Evolutionary conservation across 2,113 vertebrate species (phyloP).

Genomic region (Indri indri): DNA sequence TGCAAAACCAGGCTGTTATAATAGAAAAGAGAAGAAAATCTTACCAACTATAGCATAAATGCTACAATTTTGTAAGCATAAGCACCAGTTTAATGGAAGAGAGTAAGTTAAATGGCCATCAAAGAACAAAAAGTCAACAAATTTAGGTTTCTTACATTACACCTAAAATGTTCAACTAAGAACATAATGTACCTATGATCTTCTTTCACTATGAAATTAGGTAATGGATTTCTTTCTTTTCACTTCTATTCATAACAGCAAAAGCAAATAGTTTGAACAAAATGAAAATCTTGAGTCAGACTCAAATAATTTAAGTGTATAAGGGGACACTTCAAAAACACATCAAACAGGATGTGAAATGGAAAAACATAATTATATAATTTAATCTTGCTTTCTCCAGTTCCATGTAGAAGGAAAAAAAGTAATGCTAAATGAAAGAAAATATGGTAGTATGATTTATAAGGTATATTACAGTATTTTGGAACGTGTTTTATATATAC

Average conservation of each 20-base stretch:
- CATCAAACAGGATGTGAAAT: background rate
- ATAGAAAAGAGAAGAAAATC: constrained; percentile 20
- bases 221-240: constrained; percentile 39
- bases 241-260: background rate
- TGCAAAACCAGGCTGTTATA: background rate
- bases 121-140: background rate
- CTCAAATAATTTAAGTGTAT: constrained; percentile 23
- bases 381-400: constrained; percentile 10
- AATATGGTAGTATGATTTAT: constrained; percentile 21
- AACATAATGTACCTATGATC: background rate
- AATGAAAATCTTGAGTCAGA: constrained; percentile 52
- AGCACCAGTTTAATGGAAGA: background rate
- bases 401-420: background rate
- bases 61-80: background rate
- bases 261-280: constrained; percentile 14
- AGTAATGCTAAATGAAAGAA: constrained; percentile 19
- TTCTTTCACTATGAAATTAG: background rate
- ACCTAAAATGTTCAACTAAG: constrained; percentile 12
- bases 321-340: background rate
- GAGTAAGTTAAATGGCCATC: background rate
- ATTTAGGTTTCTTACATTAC: background rate
- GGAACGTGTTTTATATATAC: background rate
- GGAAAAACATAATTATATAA: constrained; percentile 13
- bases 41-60: background rate
- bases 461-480: background rate